Base-by-base conservation (phyloP, 2,888 invertebrate species). In the Amiota minor region DNA sequence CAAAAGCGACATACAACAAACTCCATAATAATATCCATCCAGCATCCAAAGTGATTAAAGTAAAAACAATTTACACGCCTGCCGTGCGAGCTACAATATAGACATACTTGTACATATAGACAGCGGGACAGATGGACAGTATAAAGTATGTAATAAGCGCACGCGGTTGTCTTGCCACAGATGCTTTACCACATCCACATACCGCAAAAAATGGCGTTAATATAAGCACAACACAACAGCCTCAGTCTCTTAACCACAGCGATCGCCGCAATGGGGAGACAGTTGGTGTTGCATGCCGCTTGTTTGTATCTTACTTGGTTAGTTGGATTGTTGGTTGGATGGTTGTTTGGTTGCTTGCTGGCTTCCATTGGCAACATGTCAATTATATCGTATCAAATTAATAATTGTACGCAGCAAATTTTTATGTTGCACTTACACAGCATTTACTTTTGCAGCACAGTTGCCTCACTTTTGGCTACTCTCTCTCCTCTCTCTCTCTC, bases 371-470 rank as follows among this genome's bases (percentile, higher is more conserved):
- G 81, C 85, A 86, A 85, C 85, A 86, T 85, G 85, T 85, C 85
- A 86, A 86, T 85, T 85, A 85, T 86, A 83, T 86, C 84, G 82
- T 84, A 85, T 86, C 83, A 85, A 85, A 85, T 86, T 85, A 85
- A 86, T 85, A 85, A 86, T 85, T 83, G 82, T 85, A 84, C 81
- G 80, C 80, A 72, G 62, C 77, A 75, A 45, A 73, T 45, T 1
- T 45, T 62, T 59, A 61, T 49, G 56, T 55, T 72, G 76, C 71
- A 49, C 56, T 79, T 76, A 80, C 74, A 35, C 80, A 72, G 62
- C 77, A 75, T 20, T 72, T 45, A 1, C 20, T 62, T 59, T 55
- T 49, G 56, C 46, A 71, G 76, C 71, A 49, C 56, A 78, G 76
- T 80, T 73, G 78, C 77, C 77, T 81, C 79, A 18, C n/a, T 16